phyloP scores from a whole-genome alignment of 1,140 invertebrate species.

The Eriosoma lanigerum region DNA sequence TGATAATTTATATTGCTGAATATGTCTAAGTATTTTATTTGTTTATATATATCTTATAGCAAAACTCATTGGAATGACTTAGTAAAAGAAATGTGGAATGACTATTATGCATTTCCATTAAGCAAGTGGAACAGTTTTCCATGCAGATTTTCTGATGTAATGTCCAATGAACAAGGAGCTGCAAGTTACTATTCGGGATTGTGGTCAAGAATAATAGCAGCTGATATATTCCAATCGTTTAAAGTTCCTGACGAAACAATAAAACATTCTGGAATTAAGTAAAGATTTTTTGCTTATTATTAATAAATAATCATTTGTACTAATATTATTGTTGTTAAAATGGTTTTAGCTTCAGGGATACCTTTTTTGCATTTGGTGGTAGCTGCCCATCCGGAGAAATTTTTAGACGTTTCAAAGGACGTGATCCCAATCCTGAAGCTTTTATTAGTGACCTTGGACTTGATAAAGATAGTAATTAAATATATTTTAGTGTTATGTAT shows the following conservation, averaged over 20 bases:
- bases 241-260: slow-evolving; percentile 60
- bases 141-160: slow-evolving; percentile 75
- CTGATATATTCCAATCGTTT: slow-evolving; percentile 85
- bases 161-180: slow-evolving; percentile 71
- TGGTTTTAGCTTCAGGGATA: slow-evolving; percentile 72
- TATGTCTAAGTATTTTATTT: neutral
- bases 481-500: slow-evolving; percentile 23
- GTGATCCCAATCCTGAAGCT: slow-evolving; percentile 84
- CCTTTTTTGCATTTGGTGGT: slow-evolving; percentile 82
- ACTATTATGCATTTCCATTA: slow-evolving; percentile 72
- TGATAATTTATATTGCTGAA: too few relatives aligned
- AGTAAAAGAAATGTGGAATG: slow-evolving; percentile 73
- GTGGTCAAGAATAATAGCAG: slow-evolving; percentile 85
- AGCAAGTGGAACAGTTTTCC: slow-evolving; percentile 77
- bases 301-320: neutral
- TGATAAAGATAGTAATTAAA: slow-evolving; percentile 35
- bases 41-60: slow-evolving; percentile 57
- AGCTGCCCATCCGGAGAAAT: slow-evolving; percentile 76
- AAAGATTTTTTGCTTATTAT: slow-evolving; percentile 16
- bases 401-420: slow-evolving; percentile 85
- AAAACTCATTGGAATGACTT: slow-evolving; percentile 76
- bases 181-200: slow-evolving; percentile 74
- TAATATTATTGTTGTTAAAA: slow-evolving; percentile 43
- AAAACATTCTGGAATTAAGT: slow-evolving; percentile 57
- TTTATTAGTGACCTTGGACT: slow-evolving; percentile 68